phyloP scores from a whole-genome alignment of 1,140 invertebrate genomes.

The Dinoponera quadriceps region DNA sequence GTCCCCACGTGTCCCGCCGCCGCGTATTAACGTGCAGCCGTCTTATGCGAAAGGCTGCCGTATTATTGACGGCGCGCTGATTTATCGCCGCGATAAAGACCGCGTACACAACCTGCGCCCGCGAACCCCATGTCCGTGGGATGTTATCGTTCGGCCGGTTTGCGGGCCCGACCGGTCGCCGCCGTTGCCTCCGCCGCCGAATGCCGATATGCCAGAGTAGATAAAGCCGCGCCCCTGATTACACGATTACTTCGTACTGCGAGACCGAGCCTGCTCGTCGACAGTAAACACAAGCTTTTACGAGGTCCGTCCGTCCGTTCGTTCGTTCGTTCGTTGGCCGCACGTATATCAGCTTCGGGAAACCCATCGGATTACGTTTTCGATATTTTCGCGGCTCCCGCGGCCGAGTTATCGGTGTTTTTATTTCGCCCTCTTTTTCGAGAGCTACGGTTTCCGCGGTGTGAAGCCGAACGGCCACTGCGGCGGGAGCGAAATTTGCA shows the following conservation, averaged over 20 bases:
- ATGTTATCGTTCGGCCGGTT: slow-evolving; percentile 56
- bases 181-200: slow-evolving; percentile 54
- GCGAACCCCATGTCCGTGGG: slow-evolving; percentile 15
- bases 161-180: background rate
- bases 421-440: background rate
- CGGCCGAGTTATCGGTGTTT: slow-evolving; percentile 3
- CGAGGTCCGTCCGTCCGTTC: slow-evolving; percentile 16
- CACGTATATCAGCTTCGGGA: slow-evolving; percentile 18
- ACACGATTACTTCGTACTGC: slow-evolving; percentile 53
- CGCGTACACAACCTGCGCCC: slow-evolving; percentile 30
- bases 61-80: slow-evolving; percentile 64
- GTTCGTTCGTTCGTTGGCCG: background rate
- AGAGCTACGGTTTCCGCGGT: slow-evolving; percentile 47
- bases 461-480: slow-evolving; percentile 16
- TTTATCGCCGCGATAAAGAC: slow-evolving; percentile 78
- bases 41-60: slow-evolving; percentile 49
- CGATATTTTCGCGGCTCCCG: slow-evolving; percentile 53
- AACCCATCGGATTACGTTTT: slow-evolving; percentile 39
- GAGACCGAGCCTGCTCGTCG: slow-evolving; percentile 30
- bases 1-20: slow-evolving; percentile 15
- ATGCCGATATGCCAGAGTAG: slow-evolving; percentile 54
- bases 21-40: slow-evolving; percentile 46
- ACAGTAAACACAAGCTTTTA: slow-evolving; percentile 25
- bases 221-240: slow-evolving; percentile 60
- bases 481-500: slow-evolving; percentile 41